Conservation (phyloP, 2,888 invertebrate species). For the Heliconius cydno region DNA sequence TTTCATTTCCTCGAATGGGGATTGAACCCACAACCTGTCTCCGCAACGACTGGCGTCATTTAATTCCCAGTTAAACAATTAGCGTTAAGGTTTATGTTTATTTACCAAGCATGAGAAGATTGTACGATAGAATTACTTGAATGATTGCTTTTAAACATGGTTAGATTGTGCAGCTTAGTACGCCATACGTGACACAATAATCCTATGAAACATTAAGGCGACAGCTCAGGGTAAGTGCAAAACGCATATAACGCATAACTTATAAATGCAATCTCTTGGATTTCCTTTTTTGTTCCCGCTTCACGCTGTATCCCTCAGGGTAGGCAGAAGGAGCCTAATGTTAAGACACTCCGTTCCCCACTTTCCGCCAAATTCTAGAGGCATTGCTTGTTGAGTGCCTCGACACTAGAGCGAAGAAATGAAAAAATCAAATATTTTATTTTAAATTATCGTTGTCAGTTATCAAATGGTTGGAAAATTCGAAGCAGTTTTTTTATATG, state of each 20-base stretch:
- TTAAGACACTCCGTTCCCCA: no score
- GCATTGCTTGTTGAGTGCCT: no score
- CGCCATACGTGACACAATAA: slow-evolving; percentile 32
- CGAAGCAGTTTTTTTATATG: no score
- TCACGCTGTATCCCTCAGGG: no score
- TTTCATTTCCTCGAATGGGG: no score
- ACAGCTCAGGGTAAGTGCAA: slow-evolving; percentile 19
- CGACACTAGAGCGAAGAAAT: no score
- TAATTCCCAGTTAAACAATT: not conserved
- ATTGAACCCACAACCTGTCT: no score
- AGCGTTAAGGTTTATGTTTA: slow-evolving; percentile 5
- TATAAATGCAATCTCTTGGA: not conserved
- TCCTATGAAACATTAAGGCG: slow-evolving; percentile 38
- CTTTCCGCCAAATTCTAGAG: no score
- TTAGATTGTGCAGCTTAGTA: slow-evolving; percentile 31
- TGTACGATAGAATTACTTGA: slow-evolving; percentile 22
- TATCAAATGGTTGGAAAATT: not conserved
- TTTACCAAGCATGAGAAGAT: slow-evolving; percentile 3
- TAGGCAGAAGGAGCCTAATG: no score
- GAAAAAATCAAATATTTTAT: no score
- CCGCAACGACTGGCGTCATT: not conserved
- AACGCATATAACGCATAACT: not conserved
- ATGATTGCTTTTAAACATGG: slow-evolving; percentile 39
- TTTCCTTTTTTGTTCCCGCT: not conserved
- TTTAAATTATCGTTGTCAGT: not conserved